A percentile compares a stretch with the other conserved stretches of the same genome.
These are phyloP conservation scores for Tursiops truncatus DNA, from an alignment of 2,113 vertebrate genomes.

Conservation along the genomic window DNA sequence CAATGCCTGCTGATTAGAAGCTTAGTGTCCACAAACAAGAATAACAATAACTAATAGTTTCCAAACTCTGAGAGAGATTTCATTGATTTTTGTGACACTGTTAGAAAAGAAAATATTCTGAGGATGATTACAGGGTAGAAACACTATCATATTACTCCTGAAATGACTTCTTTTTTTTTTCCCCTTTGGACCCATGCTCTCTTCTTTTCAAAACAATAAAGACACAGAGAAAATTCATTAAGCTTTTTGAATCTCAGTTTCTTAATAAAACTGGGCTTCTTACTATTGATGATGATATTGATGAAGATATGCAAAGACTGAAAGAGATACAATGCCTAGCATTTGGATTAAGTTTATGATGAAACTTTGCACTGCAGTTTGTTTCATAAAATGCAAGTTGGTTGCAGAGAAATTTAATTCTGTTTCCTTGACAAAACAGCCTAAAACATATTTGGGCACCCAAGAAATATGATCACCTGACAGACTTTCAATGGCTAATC, in stretches of 20 bases:
- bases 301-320: background rate
- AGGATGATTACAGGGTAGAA: background rate
- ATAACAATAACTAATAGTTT: background rate
- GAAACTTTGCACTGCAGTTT: background rate
- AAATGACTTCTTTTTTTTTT: background rate
- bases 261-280: background rate
- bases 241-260: background rate
- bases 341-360: background rate
- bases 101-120: background rate
- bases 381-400: background rate
- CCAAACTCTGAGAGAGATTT: background rate
- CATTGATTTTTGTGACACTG: conserved; percentile 2
- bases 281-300: background rate
- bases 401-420: background rate
- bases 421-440: background rate
- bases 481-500: background rate
- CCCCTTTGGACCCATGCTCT: background rate
- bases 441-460: background rate
- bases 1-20: background rate
- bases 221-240: background rate
- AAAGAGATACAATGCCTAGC: background rate
- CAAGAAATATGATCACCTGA: background rate
- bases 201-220: background rate
- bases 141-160: background rate
- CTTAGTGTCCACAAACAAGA: background rate